phyloP scores from a whole-genome alignment of 2,888 invertebrate genomes.

The Mamestra brassicae region DNA sequence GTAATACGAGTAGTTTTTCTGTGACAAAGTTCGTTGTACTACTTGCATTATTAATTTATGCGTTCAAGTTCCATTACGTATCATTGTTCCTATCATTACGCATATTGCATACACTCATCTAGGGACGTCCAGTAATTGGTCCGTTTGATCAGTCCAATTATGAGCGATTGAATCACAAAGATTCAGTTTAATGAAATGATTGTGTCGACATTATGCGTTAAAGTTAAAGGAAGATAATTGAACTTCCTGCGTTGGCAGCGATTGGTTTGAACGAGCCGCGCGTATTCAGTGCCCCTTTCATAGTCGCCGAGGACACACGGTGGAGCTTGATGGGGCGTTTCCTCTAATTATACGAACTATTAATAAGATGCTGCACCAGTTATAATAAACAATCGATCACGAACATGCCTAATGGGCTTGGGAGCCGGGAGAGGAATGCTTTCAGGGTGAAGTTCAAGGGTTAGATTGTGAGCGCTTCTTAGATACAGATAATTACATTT shows the following conservation, averaged over 20 bases:
- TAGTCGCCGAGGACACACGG: slow-evolving; percentile 77
- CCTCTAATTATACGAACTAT: slow-evolving; percentile 90
- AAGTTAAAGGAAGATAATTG: slow-evolving; percentile 90
- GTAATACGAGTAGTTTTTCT: slow-evolving; percentile 36
- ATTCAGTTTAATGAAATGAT: slow-evolving; percentile 89
- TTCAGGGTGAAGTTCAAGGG: slow-evolving; percentile 65
- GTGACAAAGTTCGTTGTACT: slow-evolving; percentile 55
- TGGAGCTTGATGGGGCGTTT: slow-evolving; percentile 86
- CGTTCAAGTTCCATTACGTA: slow-evolving; percentile 55
- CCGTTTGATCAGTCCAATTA: slow-evolving; percentile 85
- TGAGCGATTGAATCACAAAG: slow-evolving; percentile 84
- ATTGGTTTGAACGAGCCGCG: slow-evolving; percentile 82
- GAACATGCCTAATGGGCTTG: slow-evolving; percentile 77
- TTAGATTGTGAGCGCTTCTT: slow-evolving; percentile 36
- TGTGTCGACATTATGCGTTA: slow-evolving; percentile 88
- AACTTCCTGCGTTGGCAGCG: slow-evolving; percentile 87
- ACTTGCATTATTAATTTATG: slow-evolving; percentile 54
- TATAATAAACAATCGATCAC: slow-evolving; percentile 83
- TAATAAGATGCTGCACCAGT: slow-evolving; percentile 82
- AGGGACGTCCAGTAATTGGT: slow-evolving; percentile 75
- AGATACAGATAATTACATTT: slow-evolving; percentile 41
- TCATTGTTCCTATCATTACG: slow-evolving; percentile 60
- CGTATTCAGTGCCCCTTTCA: slow-evolving; percentile 83
- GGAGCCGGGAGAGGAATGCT: slow-evolving; percentile 73
- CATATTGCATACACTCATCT: slow-evolving; percentile 63